Percentiles rank a stretch among this genome's conserved stretches.
phyloP scores from a whole-genome alignment of 2,113 vertebrate species.

The Chaenogobius annularis region DNA sequence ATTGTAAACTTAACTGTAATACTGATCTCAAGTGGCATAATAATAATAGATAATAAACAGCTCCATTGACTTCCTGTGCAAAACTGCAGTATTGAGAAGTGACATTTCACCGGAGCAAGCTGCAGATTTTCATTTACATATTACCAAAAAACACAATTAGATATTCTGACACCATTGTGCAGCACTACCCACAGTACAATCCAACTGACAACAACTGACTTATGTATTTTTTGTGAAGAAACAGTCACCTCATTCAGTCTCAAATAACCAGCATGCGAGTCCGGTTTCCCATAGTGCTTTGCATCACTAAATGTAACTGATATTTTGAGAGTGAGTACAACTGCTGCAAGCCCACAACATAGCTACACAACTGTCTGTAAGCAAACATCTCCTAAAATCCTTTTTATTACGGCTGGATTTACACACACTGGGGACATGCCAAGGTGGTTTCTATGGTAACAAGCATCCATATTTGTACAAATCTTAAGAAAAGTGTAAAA shows the following conservation, averaged over 20 bases:
- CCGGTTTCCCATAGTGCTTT: slow-evolving; percentile 25
- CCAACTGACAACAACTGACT: not conserved
- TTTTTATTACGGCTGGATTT: slow-evolving; percentile 11
- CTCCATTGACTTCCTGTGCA: too few relatives aligned
- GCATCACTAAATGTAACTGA: slow-evolving; percentile 39
- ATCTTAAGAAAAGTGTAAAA: slow-evolving; percentile 38
- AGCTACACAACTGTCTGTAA: slow-evolving; percentile 2
- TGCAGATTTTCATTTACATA: too few relatives aligned
- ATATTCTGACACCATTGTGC: not conserved
- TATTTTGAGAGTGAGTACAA: slow-evolving; percentile 25
- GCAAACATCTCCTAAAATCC: not conserved
- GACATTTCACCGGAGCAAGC: too few relatives aligned
- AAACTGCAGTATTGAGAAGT: too few relatives aligned
- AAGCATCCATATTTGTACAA: slow-evolving; percentile 34
- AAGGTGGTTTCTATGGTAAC: slow-evolving; percentile 72
- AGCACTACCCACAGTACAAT: not conserved
- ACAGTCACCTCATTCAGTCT: not conserved
- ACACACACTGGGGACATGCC: slow-evolving; percentile 38
- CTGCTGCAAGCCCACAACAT: slow-evolving; percentile 6
- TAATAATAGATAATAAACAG: not conserved
- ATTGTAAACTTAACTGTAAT: not conserved
- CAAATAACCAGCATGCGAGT: slow-evolving; percentile 8
- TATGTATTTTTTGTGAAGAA: too few relatives aligned
- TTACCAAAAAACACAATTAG: not conserved
- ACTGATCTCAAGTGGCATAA: not conserved